Percentiles rank a stretch among this genome's conserved stretches.
Conservation (phyloP, 2,797 vertebrate genomes). For the Crocidura indochinensis region DNA sequence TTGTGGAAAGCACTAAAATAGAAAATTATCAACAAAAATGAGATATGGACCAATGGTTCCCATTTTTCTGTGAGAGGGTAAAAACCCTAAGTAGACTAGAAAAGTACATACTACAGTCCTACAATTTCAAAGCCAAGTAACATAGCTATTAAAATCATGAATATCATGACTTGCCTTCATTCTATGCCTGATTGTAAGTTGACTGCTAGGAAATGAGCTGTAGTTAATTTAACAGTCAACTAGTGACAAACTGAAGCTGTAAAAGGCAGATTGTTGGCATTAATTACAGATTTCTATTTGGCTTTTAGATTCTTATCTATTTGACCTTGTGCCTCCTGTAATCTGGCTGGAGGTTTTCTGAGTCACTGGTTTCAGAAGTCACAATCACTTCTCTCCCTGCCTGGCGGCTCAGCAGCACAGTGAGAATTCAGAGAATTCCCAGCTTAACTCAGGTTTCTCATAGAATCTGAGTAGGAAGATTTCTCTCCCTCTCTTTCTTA, state of each 20-base stretch:
- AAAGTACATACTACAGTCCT: not conserved
- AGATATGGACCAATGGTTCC: not conserved
- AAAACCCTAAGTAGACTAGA: not conserved
- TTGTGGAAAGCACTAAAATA: constrained; percentile 45
- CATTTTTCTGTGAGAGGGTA: not conserved
- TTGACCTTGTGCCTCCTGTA: constrained; percentile 74
- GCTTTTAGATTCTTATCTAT: constrained; percentile 75
- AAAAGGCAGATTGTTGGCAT: constrained; percentile 64
- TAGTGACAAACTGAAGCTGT: constrained; percentile 36
- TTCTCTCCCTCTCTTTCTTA: not conserved
- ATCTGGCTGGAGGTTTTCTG: constrained; percentile 62
- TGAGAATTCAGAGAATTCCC: not conserved
- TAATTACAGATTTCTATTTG: constrained; percentile 75
- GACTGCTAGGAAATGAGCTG: constrained; percentile 74
- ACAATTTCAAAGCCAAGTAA: constrained; percentile 16
- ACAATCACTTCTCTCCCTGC: not conserved
- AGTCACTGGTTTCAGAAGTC: constrained; percentile 16
- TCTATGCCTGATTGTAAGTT: constrained; percentile 69
- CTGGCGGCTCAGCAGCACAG: not conserved
- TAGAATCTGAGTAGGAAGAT: not conserved
- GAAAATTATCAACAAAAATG: constrained; percentile 30
- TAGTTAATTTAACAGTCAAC: constrained; percentile 58
- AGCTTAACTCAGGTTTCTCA: not conserved
- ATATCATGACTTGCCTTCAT: constrained; percentile 65
- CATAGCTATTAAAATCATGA: constrained; percentile 60